phyloP scores from a whole-genome alignment of 2,113 vertebrate genomes.

The Bubalus kerabau region DNA sequence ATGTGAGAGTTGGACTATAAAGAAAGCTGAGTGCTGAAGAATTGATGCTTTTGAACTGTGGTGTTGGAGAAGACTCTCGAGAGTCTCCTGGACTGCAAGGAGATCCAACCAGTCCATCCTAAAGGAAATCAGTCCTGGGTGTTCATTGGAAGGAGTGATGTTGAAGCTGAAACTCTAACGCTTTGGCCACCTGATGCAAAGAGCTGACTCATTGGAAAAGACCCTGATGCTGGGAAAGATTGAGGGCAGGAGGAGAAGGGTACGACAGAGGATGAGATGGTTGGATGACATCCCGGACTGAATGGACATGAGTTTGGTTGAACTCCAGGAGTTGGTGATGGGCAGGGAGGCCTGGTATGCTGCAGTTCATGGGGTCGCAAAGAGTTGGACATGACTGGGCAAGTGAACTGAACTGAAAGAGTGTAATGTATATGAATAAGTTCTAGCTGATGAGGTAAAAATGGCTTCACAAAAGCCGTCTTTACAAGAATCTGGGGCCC shows the following conservation, averaged over 20 bases:
- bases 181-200: background rate
- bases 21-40: no score
- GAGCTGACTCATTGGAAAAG: background rate
- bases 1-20: background rate
- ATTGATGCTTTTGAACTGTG: background rate
- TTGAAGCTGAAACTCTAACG: background rate
- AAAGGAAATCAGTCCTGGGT: background rate
- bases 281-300: background rate
- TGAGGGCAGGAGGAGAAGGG: background rate
- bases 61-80: background rate
- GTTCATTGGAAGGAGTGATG: background rate
- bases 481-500: background rate
- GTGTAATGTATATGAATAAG: background rate
- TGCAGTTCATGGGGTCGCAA: background rate
- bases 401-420: background rate
- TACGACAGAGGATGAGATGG: background rate
- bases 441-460: background rate
- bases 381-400: background rate
- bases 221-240: background rate
- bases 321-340: background rate
- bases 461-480: background rate
- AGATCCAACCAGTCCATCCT: background rate
- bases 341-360: background rate
- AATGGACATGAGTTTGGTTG: background rate
- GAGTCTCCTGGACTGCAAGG: background rate